phyloP scores from a whole-genome alignment of 2,888 invertebrate species.

The Lymantria monacha region DNA sequence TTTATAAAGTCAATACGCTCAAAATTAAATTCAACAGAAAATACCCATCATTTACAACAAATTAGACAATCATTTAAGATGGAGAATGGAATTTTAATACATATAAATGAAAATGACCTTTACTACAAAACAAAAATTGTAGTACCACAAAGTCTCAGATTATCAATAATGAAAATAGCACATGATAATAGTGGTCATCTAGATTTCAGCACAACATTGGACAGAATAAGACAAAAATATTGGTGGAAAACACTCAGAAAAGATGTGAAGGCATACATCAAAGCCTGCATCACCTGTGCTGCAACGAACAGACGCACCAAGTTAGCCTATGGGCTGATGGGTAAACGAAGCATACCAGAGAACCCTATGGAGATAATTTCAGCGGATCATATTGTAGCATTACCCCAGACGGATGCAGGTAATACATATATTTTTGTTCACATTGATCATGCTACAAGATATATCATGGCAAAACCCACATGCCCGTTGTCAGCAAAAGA shows the following conservation, averaged over 20 bases:
- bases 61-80: too few species aligned
- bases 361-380: constrained; percentile 12
- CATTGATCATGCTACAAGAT: constrained; percentile 15
- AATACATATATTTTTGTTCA: constrained; percentile 16
- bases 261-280: constrained; percentile 3
- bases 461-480: constrained; percentile 10
- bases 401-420: constrained; percentile 8
- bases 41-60: too few species aligned
- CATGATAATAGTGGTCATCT: background rate
- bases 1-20: too few species aligned
- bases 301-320: background rate
- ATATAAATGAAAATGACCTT: too few species aligned
- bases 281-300: background rate
- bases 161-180: too few species aligned
- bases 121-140: too few species aligned
- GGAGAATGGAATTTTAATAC: too few species aligned
- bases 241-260: constrained; percentile 6
- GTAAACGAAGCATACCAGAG: background rate
- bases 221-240: background rate
- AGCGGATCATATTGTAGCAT: constrained; percentile 7
- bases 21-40: too few species aligned
- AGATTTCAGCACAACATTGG: background rate
- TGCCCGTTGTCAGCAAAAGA: constrained; percentile 6
- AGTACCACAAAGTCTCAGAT: too few species aligned
- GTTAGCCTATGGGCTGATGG: background rate